Evolutionary conservation across 2,113 vertebrate species (phyloP).

Genomic region (Chaetodon auriga): DNA sequence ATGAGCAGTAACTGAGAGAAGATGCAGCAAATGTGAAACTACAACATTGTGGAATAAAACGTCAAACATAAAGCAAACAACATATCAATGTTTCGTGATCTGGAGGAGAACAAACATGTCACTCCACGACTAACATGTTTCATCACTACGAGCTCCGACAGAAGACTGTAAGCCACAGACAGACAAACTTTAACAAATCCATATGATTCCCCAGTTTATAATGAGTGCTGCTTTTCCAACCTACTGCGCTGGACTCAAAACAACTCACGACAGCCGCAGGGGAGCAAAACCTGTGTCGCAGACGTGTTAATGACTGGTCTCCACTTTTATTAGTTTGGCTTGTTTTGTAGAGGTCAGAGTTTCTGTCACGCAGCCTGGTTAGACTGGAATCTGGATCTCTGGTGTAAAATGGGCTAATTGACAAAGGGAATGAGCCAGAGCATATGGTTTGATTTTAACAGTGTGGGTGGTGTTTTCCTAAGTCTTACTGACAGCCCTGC

Average conservation of each 20-base stretch:
- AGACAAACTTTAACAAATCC: constrained; percentile 8
- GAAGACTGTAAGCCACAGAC: constrained; percentile 14
- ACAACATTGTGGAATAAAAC: constrained; percentile 26
- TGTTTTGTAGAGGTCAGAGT: constrained; percentile 77
- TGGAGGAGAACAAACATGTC: constrained; percentile 16
- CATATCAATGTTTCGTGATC: constrained; percentile 14
- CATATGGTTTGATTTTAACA: constrained; percentile 86
- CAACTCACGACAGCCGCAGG: constrained; percentile 46
- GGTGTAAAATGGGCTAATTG: constrained; percentile 80
- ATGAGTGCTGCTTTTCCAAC: background rate
- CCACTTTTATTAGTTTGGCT: constrained; percentile 65
- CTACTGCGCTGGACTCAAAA: constrained; percentile 25
- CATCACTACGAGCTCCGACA: constrained; percentile 10
- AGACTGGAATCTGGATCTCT: constrained; percentile 73
- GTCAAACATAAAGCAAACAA: constrained; percentile 49
- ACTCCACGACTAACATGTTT: constrained; percentile 17
- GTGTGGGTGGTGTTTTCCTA: constrained; percentile 83
- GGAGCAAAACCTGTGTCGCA: constrained; percentile 48
- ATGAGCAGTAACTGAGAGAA: constrained; percentile 38
- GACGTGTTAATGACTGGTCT: constrained; percentile 75
- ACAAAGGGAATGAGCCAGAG: constrained; percentile 73
- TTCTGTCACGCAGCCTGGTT: constrained; percentile 76
- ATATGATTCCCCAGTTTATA: background rate
- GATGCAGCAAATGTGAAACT: constrained; percentile 55
- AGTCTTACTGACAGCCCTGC: constrained; percentile 76